Percentiles rank a stretch among this genome's conserved stretches.
phyloP scores from a whole-genome alignment of 2,113 vertebrate genomes.

The Epinephelus lanceolatus region DNA sequence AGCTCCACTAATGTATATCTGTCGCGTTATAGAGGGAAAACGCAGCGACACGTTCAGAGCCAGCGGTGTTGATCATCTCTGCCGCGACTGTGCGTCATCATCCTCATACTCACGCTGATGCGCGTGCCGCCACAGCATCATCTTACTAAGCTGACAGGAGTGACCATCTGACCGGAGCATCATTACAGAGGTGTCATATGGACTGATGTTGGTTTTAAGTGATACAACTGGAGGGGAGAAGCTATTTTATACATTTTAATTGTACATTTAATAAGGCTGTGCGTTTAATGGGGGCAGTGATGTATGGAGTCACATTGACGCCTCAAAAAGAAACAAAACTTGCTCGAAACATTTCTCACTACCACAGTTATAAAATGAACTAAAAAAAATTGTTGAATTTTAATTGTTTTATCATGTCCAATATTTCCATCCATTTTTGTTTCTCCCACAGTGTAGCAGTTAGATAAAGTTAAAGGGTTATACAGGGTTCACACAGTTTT shows the following conservation, averaged over 20 bases:
- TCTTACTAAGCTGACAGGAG: neutral
- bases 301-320: neutral
- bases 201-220: neutral
- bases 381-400: no score
- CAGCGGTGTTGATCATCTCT: conserved; percentile 57
- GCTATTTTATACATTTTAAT: neutral
- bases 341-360: neutral
- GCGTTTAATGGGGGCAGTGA: neutral
- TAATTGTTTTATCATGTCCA: neutral
- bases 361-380: no score
- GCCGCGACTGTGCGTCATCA: conserved; percentile 62
- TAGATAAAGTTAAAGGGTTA: neutral
- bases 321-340: neutral
- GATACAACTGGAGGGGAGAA: neutral
- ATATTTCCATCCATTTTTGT: neutral
- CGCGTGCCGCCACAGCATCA: conserved; percentile 39
- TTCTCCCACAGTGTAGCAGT: neutral
- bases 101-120: conserved; percentile 34
- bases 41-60: conserved; percentile 16
- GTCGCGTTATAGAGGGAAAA: neutral
- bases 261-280: neutral
- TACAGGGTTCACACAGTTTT: no score
- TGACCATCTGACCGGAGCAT: neutral
- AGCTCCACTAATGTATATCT: neutral
- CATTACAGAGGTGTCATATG: no score